phyloP scores from a whole-genome alignment of 1,140 invertebrate genomes.

The Bombus superbus region DNA sequence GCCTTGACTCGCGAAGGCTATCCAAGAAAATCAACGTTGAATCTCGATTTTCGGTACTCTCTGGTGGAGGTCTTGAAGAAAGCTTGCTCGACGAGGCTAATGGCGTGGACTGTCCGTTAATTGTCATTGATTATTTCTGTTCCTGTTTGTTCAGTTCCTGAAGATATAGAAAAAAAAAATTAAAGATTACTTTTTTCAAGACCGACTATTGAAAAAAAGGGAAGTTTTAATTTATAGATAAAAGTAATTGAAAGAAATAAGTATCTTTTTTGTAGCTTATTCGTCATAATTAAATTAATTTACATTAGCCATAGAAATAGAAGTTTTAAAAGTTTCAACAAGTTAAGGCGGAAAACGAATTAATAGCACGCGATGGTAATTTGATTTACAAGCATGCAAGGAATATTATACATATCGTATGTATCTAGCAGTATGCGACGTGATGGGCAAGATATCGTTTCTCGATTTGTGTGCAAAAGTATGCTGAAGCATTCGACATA shows the following conservation, averaged over 20 bases:
- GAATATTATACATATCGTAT: neutral
- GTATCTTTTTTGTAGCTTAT: neutral
- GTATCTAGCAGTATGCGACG: neutral
- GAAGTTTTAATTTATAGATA: neutral
- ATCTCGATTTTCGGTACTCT: slow-evolving; percentile 76
- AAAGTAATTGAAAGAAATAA: neutral
- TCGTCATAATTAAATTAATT: neutral
- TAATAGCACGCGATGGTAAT: neutral
- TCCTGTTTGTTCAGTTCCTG: neutral
- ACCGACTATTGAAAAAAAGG: neutral
- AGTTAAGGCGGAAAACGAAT: neutral
- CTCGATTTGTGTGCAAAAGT: slow-evolving; percentile 22
- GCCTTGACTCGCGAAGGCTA: slow-evolving; percentile 53
- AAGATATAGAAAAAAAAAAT: neutral
- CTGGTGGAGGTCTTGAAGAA: slow-evolving; percentile 18
- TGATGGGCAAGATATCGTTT: neutral
- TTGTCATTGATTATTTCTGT: slow-evolving; percentile 33
- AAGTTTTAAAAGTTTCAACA: neutral
- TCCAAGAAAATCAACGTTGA: slow-evolving; percentile 55
- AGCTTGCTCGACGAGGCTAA: slow-evolving; percentile 13
- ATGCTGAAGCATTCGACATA: slow-evolving; percentile 71
- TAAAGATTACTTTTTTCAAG: neutral
- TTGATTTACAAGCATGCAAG: neutral
- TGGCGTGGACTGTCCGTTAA: slow-evolving; percentile 1
- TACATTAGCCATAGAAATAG: neutral